Evolutionary conservation across 2,797 vertebrate species (phyloP), one percentile per base, ranked within the genome.

Genomic region (Chloroceryle amazona): DNA sequence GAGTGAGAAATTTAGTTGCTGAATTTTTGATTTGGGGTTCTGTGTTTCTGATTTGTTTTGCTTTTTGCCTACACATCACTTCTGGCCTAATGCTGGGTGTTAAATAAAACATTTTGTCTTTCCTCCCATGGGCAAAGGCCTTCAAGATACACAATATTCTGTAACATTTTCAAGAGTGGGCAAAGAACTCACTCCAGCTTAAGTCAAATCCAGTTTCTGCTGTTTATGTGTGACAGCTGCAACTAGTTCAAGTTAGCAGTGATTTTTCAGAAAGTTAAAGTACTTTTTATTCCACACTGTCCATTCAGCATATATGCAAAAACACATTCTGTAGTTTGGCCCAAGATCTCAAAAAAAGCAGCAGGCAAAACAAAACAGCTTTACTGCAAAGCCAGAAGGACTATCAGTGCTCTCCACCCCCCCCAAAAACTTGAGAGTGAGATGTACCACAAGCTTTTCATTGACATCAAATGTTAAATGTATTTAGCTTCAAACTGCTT

Each of bases 291-390:
- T 90, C 68, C 51, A 57, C 26, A 1, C 26, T 35, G 9, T 29
- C 31, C 52, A 8, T 52, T 35, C 82, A 35, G 19, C 42, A 54
- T 2, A 41, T 13, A 73, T 0, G 7, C 47, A 81, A 52, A 73
- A 80, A 70, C 1, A 1, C 25, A 47, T 67, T 22, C 41, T 22
- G 11, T 18, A 16, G 4, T 47, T 82, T 73, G 62, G 58, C 39
- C 12, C 58, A 51, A 79, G 76, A 74, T 22, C 47, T 51, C 61
- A 71, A 74, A 7, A 31, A 62, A 90, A 96, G 83, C 79, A 79
- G 87, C n/a, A 79, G 78, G 86, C 60, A 86, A 76, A 87, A 73
- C 39, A 89, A 80, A 41, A 89, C 72, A 73, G 87, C 75, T 85
- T 41, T 78, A 68, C 66, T 84, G 55, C 52, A 66, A 37, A 79